Base-by-base conservation (phyloP, 2,797 vertebrate species). In the Tauraco hartlaubi region DNA sequence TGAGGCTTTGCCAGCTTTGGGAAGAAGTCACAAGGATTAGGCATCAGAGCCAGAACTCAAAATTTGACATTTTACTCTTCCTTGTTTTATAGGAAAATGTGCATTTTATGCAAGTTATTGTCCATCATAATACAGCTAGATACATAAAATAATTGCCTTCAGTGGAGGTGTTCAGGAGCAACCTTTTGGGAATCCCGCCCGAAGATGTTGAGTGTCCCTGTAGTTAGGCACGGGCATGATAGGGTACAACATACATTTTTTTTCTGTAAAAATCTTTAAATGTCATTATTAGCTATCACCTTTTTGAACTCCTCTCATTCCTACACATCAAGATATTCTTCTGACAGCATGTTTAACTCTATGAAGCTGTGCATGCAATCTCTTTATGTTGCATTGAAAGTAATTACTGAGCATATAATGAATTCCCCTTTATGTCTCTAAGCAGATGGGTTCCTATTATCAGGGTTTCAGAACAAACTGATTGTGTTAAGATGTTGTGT, bases 371-470 rank as follows among this genome's bases (percentile, higher is more conserved):
- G 74, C 74, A 41, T 59, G n/a, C 75, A 55, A 88, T 96, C 94
- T 79, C 80, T 93, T 96, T 90, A 81, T 73, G 64, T 96, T 96
- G 49, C 77, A 58, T 71, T 93, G 88, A 96, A 77, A 86, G 89
- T 97, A 95, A 97, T 97, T 96, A 95, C 79, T 44, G 54, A 86
- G 83, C 51, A 69, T 67, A 94, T 96, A 94, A 97, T 94, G 94
- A 95, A 93, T 90, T 96, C 82, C 92, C 48, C 81, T 94, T 97
- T 95, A 87, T 86, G 71, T 94, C 89, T 96, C 87, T 81, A 96
- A 97, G 96, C 96, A 97, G 95, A 95, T 96, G 90, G 91, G 83
- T 77, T 96, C 89, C 94, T 92, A 96, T 94, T 96, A 91, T 93
- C 81, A 83, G 76, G 90, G 94, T 95, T 92, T 96, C 80, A 83